Percentiles rank a stretch among this genome's conserved stretches.
Evolutionary conservation across 1,140 invertebrate species (phyloP).

Genomic region (Homarus americanus): DNA sequence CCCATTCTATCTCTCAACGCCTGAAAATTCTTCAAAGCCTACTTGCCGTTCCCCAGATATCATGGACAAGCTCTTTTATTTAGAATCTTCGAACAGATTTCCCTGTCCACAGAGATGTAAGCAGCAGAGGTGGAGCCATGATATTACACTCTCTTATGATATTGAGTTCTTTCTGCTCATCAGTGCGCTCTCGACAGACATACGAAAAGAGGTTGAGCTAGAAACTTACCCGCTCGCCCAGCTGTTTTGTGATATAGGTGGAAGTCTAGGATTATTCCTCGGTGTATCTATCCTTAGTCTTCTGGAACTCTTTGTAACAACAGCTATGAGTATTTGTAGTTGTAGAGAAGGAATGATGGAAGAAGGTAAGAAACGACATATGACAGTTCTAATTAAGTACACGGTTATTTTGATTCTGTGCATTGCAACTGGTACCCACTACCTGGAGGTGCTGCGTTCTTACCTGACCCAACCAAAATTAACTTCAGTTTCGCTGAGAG

Average conservation of each 20-base stretch:
- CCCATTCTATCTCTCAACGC: not conserved
- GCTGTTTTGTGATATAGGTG: slow-evolving; percentile 42
- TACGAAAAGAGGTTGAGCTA: slow-evolving; percentile 30
- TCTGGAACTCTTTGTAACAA: not conserved
- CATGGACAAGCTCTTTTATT: slow-evolving; percentile 18
- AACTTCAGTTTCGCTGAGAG: slow-evolving; percentile 21
- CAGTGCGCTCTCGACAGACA: not conserved
- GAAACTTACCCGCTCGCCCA: slow-evolving; percentile 49
- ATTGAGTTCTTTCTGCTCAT: not conserved
- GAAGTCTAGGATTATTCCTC: slow-evolving; percentile 49
- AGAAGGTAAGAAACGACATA: not conserved
- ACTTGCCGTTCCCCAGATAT: slow-evolving; percentile 21
- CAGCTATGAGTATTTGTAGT: not conserved
- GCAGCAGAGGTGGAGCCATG: not conserved
- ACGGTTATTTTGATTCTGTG: not conserved
- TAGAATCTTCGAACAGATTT: not conserved
- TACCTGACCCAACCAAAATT: slow-evolving; percentile 34
- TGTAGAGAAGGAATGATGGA: not conserved
- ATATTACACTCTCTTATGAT: not conserved
- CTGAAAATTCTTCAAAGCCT: not conserved
- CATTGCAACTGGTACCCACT: slow-evolving; percentile 12
- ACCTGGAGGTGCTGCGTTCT: not conserved
- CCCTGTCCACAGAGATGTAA: slow-evolving; percentile 30
- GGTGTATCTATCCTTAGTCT: slow-evolving; percentile 26
- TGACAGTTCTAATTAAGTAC: not conserved